Evolutionary conservation across 2,888 invertebrate species (phyloP).

Genomic region (Atherix ibis): DNA sequence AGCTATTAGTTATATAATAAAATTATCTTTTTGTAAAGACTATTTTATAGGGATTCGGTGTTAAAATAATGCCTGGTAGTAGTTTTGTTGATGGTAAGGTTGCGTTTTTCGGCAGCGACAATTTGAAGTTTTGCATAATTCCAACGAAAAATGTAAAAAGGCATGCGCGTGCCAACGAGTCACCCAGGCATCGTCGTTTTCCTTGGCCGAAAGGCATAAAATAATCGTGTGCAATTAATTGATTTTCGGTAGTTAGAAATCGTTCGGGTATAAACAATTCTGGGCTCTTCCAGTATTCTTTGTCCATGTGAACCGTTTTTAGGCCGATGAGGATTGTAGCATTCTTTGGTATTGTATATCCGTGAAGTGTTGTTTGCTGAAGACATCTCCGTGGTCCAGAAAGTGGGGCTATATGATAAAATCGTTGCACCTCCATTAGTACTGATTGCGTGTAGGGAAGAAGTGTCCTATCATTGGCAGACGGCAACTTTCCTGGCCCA

Average conservation of each 20-base stretch:
- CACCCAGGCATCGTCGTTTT: constrained; percentile 47
- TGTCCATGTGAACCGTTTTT: constrained; percentile 40
- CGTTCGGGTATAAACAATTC: constrained; percentile 46
- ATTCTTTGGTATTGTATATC: constrained; percentile 40
- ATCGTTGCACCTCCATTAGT: constrained; percentile 40
- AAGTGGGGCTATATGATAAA: constrained; percentile 38
- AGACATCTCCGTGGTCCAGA: constrained; percentile 41
- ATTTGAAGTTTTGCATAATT: constrained; percentile 39
- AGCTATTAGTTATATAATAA: no score
- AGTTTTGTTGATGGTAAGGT: constrained; percentile 32
- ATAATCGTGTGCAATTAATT: constrained; percentile 21
- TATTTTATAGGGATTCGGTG: constrained; percentile 40
- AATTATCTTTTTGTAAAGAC: no score
- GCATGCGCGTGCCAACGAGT: constrained; percentile 43
- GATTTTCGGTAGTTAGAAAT: constrained; percentile 34
- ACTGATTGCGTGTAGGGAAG: constrained; percentile 39
- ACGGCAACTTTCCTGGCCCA: constrained; percentile 15
- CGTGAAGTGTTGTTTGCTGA: constrained; percentile 36
- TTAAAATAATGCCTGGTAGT: constrained; percentile 38
- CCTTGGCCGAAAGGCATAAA: constrained; percentile 37
- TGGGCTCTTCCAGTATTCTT: constrained; percentile 43
- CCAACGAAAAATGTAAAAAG: constrained; percentile 45
- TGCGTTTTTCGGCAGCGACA: constrained; percentile 31
- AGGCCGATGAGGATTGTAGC: constrained; percentile 37
- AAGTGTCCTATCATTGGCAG: constrained; percentile 29